A percentile compares a stretch with the other conserved stretches of the same genome.
phyloP scores from a whole-genome alignment of 2,113 vertebrate species.

The Mohoua ochrocephala region DNA sequence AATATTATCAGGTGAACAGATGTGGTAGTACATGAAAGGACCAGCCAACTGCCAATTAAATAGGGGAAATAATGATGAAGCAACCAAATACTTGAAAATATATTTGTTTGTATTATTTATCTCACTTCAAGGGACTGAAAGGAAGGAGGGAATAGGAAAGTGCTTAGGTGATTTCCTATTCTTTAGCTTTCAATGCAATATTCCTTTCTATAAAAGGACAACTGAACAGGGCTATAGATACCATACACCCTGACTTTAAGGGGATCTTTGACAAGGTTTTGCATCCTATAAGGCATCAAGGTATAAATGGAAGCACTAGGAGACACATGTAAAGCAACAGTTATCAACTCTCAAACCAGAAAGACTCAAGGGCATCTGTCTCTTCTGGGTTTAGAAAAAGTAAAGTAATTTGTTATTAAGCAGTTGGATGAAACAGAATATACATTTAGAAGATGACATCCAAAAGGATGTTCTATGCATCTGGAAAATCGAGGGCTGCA shows the following conservation, averaged over 20 bases:
- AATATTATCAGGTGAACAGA: not conserved
- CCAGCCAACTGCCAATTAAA: not conserved
- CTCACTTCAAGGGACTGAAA: not conserved
- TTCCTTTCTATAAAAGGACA: not conserved
- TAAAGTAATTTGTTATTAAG: not conserved
- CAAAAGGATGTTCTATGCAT: not conserved
- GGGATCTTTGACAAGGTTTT: not conserved
- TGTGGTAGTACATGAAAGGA: not conserved
- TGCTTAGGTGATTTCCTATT: not conserved
- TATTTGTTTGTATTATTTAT: not conserved
- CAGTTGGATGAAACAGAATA: not conserved
- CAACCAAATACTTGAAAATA: not conserved
- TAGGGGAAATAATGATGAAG: not conserved
- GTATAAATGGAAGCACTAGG: not conserved
- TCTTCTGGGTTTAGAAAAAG: not conserved
- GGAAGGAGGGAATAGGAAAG: not conserved
- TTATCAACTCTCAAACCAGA: not conserved
- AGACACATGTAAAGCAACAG: not conserved
- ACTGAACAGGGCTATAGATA: not conserved
- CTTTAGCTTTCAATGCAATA: not conserved
- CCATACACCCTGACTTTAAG: not conserved
- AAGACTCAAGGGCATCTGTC: not conserved
- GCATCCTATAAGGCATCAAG: not conserved
- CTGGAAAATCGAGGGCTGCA: not conserved
- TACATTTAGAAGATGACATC: not conserved